A percentile compares a stretch with the other conserved stretches of the same genome.
Conservation (phyloP, 2,888 invertebrate genomes). For the Ormyrus nitidulus region DNA sequence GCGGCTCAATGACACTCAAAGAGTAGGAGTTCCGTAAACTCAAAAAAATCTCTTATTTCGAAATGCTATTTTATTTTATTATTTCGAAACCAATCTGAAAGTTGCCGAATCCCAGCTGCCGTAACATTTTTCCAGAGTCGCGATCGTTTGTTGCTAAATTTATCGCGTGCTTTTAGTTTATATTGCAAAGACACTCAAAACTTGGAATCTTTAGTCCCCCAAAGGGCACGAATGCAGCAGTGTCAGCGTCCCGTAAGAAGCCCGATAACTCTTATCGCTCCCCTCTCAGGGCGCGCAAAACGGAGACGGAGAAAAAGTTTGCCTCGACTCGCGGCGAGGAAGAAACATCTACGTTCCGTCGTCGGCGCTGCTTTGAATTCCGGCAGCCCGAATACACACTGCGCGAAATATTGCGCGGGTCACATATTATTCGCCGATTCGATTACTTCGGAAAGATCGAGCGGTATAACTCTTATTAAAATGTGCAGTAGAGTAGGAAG, state of each 20-base stretch:
- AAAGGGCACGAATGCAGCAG: background rate
- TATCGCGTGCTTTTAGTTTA: constrained; percentile 9
- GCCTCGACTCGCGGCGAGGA: constrained; percentile 10
- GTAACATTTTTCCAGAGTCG: background rate
- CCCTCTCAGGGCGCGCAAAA: background rate
- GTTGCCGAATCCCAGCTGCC: too few species aligned
- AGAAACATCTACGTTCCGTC: constrained; percentile 42
- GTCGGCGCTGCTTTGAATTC: constrained; percentile 42
- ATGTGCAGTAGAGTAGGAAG: background rate
- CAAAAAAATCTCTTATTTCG: too few species aligned
- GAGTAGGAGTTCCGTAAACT: too few species aligned
- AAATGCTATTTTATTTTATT: too few species aligned
- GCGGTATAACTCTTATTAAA: constrained; percentile 3
- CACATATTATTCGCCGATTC: background rate
- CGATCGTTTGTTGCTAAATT: background rate
- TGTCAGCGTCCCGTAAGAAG: constrained; percentile 15
- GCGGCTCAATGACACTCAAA: too few species aligned
- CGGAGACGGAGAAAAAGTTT: constrained; percentile 29
- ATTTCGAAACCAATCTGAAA: too few species aligned
- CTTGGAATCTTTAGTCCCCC: background rate
- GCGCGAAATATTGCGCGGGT: background rate
- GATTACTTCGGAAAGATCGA: background rate
- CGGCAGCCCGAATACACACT: background rate
- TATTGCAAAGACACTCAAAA: constrained; percentile 21
- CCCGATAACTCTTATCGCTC: constrained; percentile 44